Conservation (phyloP, 2,113 vertebrate species). For the Cryptotis parvus region DNA sequence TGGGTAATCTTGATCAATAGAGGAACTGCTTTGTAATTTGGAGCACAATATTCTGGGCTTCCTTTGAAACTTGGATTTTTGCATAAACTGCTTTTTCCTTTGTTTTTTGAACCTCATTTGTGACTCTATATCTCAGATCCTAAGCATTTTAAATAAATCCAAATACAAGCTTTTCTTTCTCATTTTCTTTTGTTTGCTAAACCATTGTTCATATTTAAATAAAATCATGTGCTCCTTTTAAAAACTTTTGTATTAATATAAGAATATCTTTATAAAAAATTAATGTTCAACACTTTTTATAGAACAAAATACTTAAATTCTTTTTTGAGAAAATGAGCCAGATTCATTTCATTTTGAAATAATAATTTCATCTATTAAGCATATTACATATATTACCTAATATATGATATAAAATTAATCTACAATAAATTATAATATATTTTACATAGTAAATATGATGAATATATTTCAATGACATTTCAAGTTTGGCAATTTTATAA, state of each 20-base stretch:
- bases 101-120: neutral
- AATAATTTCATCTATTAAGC: slow-evolving; percentile 32
- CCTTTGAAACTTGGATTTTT: slow-evolving; percentile 9
- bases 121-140: neutral
- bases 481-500: neutral
- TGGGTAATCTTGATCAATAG: slow-evolving; percentile 15
- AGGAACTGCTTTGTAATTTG: slow-evolving; percentile 35
- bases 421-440: neutral
- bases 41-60: neutral
- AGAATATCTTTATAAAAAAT: slow-evolving; percentile 69
- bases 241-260: slow-evolving; percentile 59
- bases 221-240: slow-evolving; percentile 58
- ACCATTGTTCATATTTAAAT: slow-evolving; percentile 69
- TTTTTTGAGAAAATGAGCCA: slow-evolving; percentile 17
- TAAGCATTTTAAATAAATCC: slow-evolving; percentile 57
- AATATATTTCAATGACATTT: neutral
- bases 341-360: slow-evolving; percentile 50
- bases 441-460: neutral
- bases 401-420: neutral
- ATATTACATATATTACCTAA: neutral
- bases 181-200: slow-evolving; percentile 65
- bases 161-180: slow-evolving; percentile 48
- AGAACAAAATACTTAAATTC: slow-evolving; percentile 44
- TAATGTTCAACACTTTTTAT: slow-evolving; percentile 52
- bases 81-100: slow-evolving; percentile 19